Percentiles rank a stretch among this genome's conserved stretches.
phyloP scores from a whole-genome alignment of 2,888 invertebrate genomes.

The Drosophila ustulata region DNA sequence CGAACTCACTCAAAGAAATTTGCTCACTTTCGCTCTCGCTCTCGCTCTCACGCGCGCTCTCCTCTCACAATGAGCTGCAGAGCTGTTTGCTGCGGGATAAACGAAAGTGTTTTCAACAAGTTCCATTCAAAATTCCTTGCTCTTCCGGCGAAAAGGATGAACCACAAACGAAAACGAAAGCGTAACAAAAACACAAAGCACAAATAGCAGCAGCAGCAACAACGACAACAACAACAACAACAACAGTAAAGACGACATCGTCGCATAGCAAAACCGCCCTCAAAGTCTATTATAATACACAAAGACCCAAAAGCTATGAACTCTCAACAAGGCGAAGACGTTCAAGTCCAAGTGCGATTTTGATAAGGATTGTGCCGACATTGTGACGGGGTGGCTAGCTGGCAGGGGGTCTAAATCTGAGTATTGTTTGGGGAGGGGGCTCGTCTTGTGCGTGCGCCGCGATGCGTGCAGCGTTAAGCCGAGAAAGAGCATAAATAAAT shows the following conservation, averaged over 20 bases:
- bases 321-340: conserved; percentile 62
- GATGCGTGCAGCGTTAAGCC: conserved; percentile 80
- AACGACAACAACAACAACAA: conserved; percentile 6
- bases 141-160: conserved; percentile 61
- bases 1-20: conserved; percentile 15
- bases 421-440: conserved; percentile 12
- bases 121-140: conserved; percentile 48
- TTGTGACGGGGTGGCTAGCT: conserved; percentile 9
- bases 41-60: conserved; percentile 26
- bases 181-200: conserved; percentile 43
- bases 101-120: conserved; percentile 80
- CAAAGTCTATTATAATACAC: conserved; percentile 64
- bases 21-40: conserved; percentile 56
- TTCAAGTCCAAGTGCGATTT: conserved; percentile 55
- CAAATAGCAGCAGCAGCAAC: conserved; percentile 7
- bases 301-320: conserved; percentile 68
- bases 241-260: not conserved
- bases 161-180: conserved; percentile 52
- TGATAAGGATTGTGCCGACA: conserved; percentile 58
- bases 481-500: conserved; percentile 80
- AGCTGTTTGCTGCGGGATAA: conserved; percentile 29
- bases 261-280: conserved; percentile 50
- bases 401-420: conserved; percentile 25
- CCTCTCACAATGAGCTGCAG: conserved; percentile 9
- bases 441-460: conserved; percentile 58